Evolutionary conservation across 2,113 vertebrate genomes (phyloP).

Genomic region (Rutilus rutilus): DNA sequence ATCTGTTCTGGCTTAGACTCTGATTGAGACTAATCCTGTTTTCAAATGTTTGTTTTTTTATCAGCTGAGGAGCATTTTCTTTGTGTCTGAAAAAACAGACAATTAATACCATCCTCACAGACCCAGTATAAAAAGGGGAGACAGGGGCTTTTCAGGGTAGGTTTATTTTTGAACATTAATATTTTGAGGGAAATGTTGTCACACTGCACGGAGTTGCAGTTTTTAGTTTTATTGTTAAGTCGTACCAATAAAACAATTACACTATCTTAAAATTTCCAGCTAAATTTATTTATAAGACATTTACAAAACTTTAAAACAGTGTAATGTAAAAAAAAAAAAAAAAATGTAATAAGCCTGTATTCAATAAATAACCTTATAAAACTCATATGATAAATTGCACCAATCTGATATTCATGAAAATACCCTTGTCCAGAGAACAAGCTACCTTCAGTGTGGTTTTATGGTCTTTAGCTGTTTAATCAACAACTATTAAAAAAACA

Average conservation of each 20-base stretch:
- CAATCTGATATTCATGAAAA: no score
- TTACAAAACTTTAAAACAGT: neutral
- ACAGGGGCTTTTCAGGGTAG: neutral
- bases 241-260: neutral
- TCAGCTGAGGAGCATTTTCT: slow-evolving; percentile 49
- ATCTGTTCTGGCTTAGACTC: slow-evolving; percentile 74
- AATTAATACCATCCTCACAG: neutral
- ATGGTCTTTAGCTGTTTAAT: no score
- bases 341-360: neutral
- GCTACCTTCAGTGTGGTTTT: no score
- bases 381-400: neutral
- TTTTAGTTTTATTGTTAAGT: no score
- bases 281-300: neutral
- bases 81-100: slow-evolving; percentile 71
- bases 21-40: slow-evolving; percentile 76
- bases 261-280: neutral
- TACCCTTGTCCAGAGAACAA: no score
- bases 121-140: no score
- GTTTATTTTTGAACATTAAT: neutral
- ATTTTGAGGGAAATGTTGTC: neutral
- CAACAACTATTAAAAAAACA: neutral
- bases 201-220: neutral
- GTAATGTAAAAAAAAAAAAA: neutral
- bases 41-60: slow-evolving; percentile 46
- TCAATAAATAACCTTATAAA: neutral